Percentiles rank a stretch among this genome's conserved stretches.
phyloP scores from a whole-genome alignment of 2,797 vertebrate genomes.

The Novumbra hubbsi region DNA sequence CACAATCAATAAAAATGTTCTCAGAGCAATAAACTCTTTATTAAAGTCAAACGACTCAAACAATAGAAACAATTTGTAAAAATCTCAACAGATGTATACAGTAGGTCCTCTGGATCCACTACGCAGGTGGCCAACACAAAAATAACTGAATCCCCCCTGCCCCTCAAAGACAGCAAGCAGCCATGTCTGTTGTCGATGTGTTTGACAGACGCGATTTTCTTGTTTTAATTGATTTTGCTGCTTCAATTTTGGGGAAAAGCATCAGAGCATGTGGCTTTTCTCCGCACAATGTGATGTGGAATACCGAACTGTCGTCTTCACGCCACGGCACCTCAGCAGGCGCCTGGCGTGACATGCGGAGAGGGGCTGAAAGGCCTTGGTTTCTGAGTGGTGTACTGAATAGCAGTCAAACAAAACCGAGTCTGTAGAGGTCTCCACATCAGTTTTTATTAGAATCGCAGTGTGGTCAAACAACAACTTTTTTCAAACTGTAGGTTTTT shows the following conservation, averaged over 20 bases:
- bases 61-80: conserved; percentile 42
- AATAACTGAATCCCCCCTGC: conserved; percentile 20
- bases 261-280: conserved; percentile 38
- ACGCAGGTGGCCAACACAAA: conserved; percentile 48
- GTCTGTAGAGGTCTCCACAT: conserved; percentile 22
- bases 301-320: conserved; percentile 57
- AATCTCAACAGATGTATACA: conserved; percentile 28
- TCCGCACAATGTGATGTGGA: conserved; percentile 50
- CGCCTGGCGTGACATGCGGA: conserved; percentile 50
- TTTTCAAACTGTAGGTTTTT: conserved; percentile 32
- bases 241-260: conserved; percentile 43
- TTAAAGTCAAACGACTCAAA: conserved; percentile 62
- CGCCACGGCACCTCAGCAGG: conserved; percentile 57
- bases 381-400: conserved; percentile 60
- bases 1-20: conserved; percentile 63
- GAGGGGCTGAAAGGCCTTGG: conserved; percentile 57
- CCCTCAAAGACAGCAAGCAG: conserved; percentile 15
- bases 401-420: conserved; percentile 45
- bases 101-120: conserved; percentile 32
- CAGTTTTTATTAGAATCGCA: conserved; percentile 27
- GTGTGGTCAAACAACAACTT: conserved; percentile 33
- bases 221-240: conserved; percentile 60
- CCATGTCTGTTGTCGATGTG: conserved; percentile 33
- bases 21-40: conserved; percentile 65
- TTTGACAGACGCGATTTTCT: conserved; percentile 58